Conservation (phyloP, 2,888 invertebrate genomes). For the Gymnoscelis rufifasciata region DNA sequence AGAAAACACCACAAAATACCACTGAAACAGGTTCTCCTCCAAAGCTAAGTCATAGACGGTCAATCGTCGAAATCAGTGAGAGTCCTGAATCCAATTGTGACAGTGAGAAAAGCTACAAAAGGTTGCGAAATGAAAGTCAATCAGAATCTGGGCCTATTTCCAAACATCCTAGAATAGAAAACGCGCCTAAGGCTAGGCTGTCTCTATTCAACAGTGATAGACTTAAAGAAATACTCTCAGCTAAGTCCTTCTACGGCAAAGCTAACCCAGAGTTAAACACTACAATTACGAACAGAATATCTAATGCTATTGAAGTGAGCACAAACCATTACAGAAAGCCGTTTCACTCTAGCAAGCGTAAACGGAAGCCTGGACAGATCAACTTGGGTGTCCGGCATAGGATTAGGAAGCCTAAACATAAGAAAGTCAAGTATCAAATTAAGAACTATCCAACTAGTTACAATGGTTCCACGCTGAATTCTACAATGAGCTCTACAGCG, state of each 20-base stretch:
- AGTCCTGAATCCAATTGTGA: conserved; percentile 62
- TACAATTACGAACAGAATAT: conserved; percentile 50
- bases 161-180: conserved; percentile 60
- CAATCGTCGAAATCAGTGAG: conserved; percentile 56
- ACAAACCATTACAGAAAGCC: conserved; percentile 41
- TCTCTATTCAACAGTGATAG: conserved; percentile 67
- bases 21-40: conserved; percentile 62
- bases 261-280: conserved; percentile 60
- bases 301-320: conserved; percentile 54
- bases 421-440: conserved; percentile 36
- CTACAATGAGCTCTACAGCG: conserved; percentile 8
- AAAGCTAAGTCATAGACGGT: conserved; percentile 57
- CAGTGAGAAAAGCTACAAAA: conserved; percentile 62
- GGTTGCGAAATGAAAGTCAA: conserved; percentile 57
- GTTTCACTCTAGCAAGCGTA: conserved; percentile 46
- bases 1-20: conserved; percentile 66
- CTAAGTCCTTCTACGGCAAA: conserved; percentile 79
- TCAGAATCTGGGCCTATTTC: conserved; percentile 51
- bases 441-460: conserved; percentile 25
- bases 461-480: conserved; percentile 30
- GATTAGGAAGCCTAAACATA: conserved; percentile 80
- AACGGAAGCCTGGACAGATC: conserved; percentile 78
- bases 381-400: conserved; percentile 83
- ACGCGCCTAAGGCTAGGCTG: conserved; percentile 62
- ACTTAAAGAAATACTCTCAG: conserved; percentile 70